Evolutionary conservation across 2,888 invertebrate genomes (phyloP), one percentile per base, ranked within the genome.

Genomic region (Monochamus alternatus): DNA sequence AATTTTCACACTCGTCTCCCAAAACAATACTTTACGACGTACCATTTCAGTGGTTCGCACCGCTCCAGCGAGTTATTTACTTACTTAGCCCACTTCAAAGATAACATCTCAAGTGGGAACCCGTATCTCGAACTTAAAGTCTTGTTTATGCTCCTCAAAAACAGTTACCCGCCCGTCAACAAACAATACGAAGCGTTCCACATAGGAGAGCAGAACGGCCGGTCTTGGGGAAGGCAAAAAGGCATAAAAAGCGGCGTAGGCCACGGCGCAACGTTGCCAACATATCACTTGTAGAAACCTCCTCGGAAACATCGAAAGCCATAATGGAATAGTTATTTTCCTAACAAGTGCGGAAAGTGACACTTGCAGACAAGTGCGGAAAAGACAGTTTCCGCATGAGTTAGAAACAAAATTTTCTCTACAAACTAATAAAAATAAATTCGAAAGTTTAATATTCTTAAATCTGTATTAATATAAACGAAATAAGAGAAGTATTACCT

Each of bases 201-300:
- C 44, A 63, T 65, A 65, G 65, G 5, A 52, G 31, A 12, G 12
- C 32, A 66, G 52, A 74, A 71, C 75, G 75, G 73, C 75, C 51
- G 76, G 78, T 76, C 74, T 75, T 73, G 58, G 66, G 71, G 74
- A 69, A 76, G 70, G 68, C 55, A 55, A 55, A n/a, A 55, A 55
- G 55, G 55, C 55, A 55, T 55, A 55, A 55, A 68, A 72, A 55
- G 14, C 55, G n/a, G 14, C 22, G 22, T 55, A 55, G 55, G 55
- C 22, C 14, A n/a, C 3, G 55, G 55, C 22, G 55, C 55, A 22
- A 7, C n/a, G 55, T 55, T 55, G 55, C 55, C 55, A 14, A 3
- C 7, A 1, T 4, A 2, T n/a, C 51, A 38, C 38, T 0, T 38
- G 51, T 3, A 51, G 51, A 51, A 51, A 38, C 4, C 4, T 38